A percentile compares a stretch with the other conserved stretches of the same genome.
Conservation (phyloP, 2,888 invertebrate species). For the Itoplectis maculator region DNA sequence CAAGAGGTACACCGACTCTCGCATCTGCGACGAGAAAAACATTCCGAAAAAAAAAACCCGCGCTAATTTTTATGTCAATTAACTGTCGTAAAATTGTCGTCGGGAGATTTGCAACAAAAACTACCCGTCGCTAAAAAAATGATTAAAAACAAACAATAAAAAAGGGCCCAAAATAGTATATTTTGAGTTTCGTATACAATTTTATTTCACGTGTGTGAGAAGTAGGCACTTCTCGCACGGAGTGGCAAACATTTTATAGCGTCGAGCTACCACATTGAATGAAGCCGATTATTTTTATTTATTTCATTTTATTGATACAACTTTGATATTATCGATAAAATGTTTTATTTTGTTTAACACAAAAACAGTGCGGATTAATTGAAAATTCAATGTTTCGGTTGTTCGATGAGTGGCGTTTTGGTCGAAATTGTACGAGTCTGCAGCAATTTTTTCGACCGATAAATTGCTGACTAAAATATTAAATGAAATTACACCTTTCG, state of each 20-base stretch:
- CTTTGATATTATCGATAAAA: not conserved
- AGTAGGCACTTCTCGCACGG: too few species aligned
- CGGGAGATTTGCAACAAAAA: too few species aligned
- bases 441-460: not conserved
- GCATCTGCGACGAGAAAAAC: not conserved
- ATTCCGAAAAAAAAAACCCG: not conserved
- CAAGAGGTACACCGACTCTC: slow-evolving; percentile 52
- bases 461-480: not conserved
- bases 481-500: not conserved
- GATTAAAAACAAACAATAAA: too few species aligned
- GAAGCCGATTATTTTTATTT: not conserved
- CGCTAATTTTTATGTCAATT: not conserved
- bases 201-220: too few species aligned
- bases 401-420: not conserved
- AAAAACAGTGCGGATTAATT: not conserved
- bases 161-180: too few species aligned
- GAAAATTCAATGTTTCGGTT: not conserved
- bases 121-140: not conserved
- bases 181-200: too few species aligned
- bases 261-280: too few species aligned
- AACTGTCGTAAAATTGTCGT: slow-evolving; percentile 1
- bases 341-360: too few species aligned
- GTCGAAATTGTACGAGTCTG: not conserved
- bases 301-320: too few species aligned
- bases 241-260: too few species aligned